Conservation (phyloP, 2,888 invertebrate species). For the Drosophila neotestacea region DNA sequence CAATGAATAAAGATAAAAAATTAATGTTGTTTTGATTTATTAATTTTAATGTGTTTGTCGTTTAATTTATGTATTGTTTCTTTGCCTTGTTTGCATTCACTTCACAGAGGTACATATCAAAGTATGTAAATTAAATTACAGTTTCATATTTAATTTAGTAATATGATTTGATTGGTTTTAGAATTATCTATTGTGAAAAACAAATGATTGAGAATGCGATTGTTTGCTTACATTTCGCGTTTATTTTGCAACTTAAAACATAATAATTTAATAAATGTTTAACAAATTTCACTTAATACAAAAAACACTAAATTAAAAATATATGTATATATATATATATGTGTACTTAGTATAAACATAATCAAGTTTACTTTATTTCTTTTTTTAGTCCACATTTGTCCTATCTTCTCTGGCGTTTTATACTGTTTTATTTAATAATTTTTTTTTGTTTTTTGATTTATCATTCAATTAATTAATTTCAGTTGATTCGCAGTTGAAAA, state of each 20-base stretch:
- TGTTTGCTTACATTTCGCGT: conserved; percentile 75
- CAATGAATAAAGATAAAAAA: conserved; percentile 25
- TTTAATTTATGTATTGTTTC: conserved; percentile 49
- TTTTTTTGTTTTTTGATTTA: conserved; percentile 23
- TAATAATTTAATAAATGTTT: conserved; percentile 81
- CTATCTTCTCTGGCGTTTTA: conserved; percentile 56
- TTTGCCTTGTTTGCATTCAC: conserved; percentile 26
- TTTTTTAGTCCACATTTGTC: conserved; percentile 65
- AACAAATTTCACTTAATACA: conserved; percentile 81
- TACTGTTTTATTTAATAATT: conserved; percentile 47
- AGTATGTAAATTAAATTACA: conserved; percentile 56
- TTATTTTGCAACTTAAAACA: conserved; percentile 81
- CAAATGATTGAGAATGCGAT: conserved; percentile 33
- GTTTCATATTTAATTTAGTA: conserved; percentile 35
- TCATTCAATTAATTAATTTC: conserved; percentile 26
- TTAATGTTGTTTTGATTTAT: conserved; percentile 42
- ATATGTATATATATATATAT: conserved; percentile 71
- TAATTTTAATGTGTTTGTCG: conserved; percentile 32
- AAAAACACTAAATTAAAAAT: conserved; percentile 81
- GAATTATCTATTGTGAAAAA: conserved; percentile 43
- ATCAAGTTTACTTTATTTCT: conserved; percentile 72
- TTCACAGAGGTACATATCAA: conserved; percentile 44
- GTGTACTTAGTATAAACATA: conserved; percentile 76
- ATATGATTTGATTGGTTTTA: conserved; percentile 21
- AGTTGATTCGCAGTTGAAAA: conserved; percentile 27